Evolutionary conservation across 2,113 vertebrate species (phyloP).

Genomic region (Macaca mulatta): DNA sequence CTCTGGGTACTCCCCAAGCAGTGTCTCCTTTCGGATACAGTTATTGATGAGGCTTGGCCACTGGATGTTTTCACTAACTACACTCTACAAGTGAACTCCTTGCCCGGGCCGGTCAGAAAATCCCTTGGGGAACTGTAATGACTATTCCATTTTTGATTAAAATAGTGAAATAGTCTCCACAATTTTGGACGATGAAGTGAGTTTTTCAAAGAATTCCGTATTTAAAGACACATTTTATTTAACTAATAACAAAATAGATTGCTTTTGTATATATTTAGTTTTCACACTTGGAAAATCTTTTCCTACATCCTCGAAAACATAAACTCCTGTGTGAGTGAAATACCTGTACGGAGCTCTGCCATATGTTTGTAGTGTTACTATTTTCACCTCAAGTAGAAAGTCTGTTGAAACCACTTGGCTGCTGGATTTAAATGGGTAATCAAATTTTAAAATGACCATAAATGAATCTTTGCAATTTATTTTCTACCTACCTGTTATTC

Average conservation of each 20-base stretch:
- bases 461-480: not conserved
- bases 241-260: constrained; percentile 46
- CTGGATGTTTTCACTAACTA: constrained; percentile 50
- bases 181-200: constrained; percentile 35
- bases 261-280: constrained; percentile 44
- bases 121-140: not conserved
- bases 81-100: not conserved
- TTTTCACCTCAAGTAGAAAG: not conserved
- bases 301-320: not conserved
- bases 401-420: constrained; percentile 54
- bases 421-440: constrained; percentile 39
- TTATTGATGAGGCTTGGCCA: not conserved
- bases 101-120: not conserved
- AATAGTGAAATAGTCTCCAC: not conserved
- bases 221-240: constrained; percentile 72
- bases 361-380: not conserved
- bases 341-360: not conserved
- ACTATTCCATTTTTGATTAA: not conserved
- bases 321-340: not conserved
- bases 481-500: constrained; percentile 8
- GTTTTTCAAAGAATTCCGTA: constrained; percentile 46
- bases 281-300: constrained; percentile 48
- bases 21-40: not conserved
- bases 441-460: not conserved
- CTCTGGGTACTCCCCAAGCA: not conserved